Percentiles rank a stretch among this genome's conserved stretches.
Conservation (phyloP, 2,113 vertebrate genomes). For the Natator depressus region DNA sequence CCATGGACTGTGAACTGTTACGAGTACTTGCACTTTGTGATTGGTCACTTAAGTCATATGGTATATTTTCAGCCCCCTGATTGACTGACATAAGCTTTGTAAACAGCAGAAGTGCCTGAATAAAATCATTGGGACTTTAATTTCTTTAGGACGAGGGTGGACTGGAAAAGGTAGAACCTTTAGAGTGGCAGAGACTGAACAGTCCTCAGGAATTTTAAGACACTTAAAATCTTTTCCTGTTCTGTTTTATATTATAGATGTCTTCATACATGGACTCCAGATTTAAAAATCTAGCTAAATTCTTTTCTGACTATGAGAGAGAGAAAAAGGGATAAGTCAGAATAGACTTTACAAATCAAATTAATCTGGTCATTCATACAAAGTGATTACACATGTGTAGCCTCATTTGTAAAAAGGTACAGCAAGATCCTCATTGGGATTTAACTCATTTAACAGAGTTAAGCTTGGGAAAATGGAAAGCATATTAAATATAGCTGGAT, state of each 20-base stretch:
- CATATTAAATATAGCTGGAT: neutral
- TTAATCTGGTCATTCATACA: neutral
- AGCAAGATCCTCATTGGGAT: neutral
- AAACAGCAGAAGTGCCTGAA: neutral
- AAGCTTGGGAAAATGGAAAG: neutral
- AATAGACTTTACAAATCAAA: neutral
- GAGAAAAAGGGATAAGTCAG: neutral
- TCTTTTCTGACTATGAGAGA: neutral
- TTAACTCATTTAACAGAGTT: neutral
- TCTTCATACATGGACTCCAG: neutral
- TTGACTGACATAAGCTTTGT: neutral
- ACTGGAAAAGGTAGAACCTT: neutral
- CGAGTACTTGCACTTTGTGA: neutral
- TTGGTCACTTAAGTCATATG: neutral
- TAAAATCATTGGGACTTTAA: neutral
- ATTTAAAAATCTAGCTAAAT: neutral
- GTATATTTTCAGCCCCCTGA: neutral
- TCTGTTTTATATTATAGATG: neutral
- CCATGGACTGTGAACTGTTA: neutral
- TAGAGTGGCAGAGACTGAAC: neutral
- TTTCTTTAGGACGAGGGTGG: neutral
- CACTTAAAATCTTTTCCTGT: neutral
- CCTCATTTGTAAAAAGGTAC: neutral
- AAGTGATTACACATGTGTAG: constrained; percentile 13
- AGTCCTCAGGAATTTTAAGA: neutral